Evolutionary conservation across 2,888 invertebrate genomes (phyloP).

Genomic region (Pegoplata infirma): DNA sequence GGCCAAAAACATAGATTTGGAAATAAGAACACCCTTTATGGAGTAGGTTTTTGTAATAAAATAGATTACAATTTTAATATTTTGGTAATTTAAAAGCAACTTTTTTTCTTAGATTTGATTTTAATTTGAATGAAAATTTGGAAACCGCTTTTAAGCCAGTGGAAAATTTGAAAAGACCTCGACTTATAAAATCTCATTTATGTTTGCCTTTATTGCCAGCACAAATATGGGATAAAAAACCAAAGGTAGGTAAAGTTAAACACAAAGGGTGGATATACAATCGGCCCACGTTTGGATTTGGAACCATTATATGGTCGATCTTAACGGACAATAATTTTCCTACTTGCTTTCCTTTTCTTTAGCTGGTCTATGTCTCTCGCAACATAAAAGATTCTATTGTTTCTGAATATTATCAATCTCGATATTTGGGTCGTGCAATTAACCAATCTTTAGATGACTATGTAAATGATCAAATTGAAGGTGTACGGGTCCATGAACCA

Average conservation of each 20-base stretch:
- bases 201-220: conserved; percentile 69
- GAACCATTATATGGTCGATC: neutral
- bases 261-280: no score
- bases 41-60: conserved; percentile 67
- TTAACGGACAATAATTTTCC: no score
- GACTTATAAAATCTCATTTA: conserved; percentile 72
- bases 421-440: conserved; percentile 54
- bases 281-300: no score
- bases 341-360: neutral
- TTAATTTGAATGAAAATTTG: conserved; percentile 25
- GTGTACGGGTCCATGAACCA: conserved; percentile 15
- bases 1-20: conserved; percentile 66
- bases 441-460: conserved; percentile 63
- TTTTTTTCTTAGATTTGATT: conserved; percentile 63
- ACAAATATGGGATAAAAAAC: conserved; percentile 70
- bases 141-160: conserved; percentile 52
- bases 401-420: conserved; percentile 83
- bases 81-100: neutral
- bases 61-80: neutral
- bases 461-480: conserved; percentile 50
- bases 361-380: conserved; percentile 88
- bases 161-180: conserved; percentile 65
- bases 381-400: conserved; percentile 90
- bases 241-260: no score
- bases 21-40: conserved; percentile 70